Evolutionary conservation across 1,140 invertebrate species (phyloP).

Genomic region (Trissolcus basalis): DNA sequence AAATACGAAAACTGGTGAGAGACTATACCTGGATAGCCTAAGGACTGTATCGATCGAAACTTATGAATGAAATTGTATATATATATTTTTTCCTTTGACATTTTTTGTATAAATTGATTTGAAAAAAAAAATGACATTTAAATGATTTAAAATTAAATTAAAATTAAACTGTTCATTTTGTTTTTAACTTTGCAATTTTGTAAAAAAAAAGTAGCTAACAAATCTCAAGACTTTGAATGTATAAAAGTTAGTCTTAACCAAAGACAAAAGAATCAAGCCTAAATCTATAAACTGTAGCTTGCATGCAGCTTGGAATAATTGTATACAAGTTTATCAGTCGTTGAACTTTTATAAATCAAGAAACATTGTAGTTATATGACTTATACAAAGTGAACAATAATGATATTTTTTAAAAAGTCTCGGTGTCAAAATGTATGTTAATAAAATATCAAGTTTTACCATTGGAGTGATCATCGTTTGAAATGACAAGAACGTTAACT

Average conservation of each 20-base stretch:
- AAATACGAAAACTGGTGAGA: constrained; percentile 7
- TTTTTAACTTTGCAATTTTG: constrained; percentile 16
- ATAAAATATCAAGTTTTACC: too few species aligned
- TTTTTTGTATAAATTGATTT: too few species aligned
- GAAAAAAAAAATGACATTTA: too few species aligned
- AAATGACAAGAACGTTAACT: too few species aligned
- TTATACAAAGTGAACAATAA: background rate
- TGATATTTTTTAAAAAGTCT: background rate
- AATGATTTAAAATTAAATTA: too few species aligned
- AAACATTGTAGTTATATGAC: background rate
- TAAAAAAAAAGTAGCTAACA: constrained; percentile 6
- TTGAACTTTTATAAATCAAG: background rate
- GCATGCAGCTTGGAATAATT: constrained; percentile 26
- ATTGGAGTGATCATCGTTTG: too few species aligned
- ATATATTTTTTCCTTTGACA: too few species aligned
- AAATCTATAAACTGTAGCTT: constrained; percentile 19
- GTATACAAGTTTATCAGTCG: background rate
- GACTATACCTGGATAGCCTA: constrained; percentile 25
- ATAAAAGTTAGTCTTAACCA: too few species aligned
- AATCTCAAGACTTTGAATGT: constrained; percentile 43
- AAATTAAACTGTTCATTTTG: too few species aligned
- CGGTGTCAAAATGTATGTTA: background rate
- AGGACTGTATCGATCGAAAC: too few species aligned
- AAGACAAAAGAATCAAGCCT: constrained; percentile 22
- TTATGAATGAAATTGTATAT: too few species aligned